Evolutionary conservation across 2,888 invertebrate genomes (phyloP).

Genomic region (Lasioglossum zephyrum): DNA sequence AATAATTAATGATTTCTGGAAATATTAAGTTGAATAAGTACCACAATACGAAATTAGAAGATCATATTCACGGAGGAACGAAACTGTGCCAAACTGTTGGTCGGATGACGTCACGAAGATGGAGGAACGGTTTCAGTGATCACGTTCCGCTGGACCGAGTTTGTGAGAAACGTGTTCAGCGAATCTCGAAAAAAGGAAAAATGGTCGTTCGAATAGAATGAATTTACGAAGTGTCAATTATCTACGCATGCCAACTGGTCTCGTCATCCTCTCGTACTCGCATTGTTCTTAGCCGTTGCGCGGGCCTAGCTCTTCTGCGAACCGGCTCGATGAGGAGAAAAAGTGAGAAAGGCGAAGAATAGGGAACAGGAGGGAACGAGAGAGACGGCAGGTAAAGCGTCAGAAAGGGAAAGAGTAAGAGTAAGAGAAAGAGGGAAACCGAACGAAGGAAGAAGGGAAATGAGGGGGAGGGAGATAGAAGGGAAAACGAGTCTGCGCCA

Average conservation of each 20-base stretch:
- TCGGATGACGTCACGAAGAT: neutral
- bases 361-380: constrained; percentile 10
- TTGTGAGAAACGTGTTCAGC: neutral
- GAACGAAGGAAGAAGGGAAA: constrained; percentile 41
- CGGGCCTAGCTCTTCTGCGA: constrained; percentile 62
- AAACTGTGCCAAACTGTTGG: neutral
- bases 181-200: constrained; percentile 29
- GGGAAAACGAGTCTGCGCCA: constrained; percentile 81
- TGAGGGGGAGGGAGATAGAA: constrained; percentile 67
- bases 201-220: constrained; percentile 49
- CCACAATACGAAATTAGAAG: neutral
- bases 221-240: constrained; percentile 68
- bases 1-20: neutral
- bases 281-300: constrained; percentile 70
- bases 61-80: neutral
- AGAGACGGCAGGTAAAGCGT: constrained; percentile 25
- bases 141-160: neutral
- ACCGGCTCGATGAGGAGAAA: constrained; percentile 60
- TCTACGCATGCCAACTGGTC: constrained; percentile 58
- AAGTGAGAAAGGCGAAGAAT: constrained; percentile 44
- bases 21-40: neutral
- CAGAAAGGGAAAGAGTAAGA: constrained; percentile 43
- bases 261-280: constrained; percentile 65
- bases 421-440: constrained; percentile 46
- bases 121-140: neutral